Conservation (phyloP, 2,888 invertebrate species). For the Bhutanitis thaidina region DNA sequence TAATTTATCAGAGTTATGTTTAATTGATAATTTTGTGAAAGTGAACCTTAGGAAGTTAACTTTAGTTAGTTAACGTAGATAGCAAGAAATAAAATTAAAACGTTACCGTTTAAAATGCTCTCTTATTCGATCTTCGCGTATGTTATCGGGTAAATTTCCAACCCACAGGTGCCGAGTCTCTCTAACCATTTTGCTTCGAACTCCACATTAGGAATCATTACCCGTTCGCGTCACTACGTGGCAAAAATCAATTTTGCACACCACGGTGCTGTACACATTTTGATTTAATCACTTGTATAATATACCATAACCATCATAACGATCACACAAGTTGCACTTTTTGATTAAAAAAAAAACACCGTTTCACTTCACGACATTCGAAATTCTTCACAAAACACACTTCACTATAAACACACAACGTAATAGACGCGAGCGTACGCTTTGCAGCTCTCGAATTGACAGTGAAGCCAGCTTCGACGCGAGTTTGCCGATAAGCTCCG, state of each 20-base stretch:
- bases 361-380: conserved; percentile 76
- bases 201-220: conserved; percentile 93
- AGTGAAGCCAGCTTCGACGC: conserved; percentile 76
- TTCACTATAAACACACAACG: conserved; percentile 77
- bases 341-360: conserved; percentile 61
- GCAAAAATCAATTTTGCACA: conserved; percentile 80
- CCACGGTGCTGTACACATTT: conserved; percentile 76
- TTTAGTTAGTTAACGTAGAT: no score
- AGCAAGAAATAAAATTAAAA: conserved; percentile 17
- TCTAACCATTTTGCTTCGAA: conserved; percentile 99
- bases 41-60: no score
- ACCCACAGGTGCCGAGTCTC: conserved; percentile 99
- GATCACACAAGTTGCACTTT: conserved; percentile 63
- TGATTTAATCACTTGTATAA: conserved; percentile 63
- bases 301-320: conserved; percentile 62
- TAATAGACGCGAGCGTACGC: conserved; percentile 76
- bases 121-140: conserved; percentile 97
- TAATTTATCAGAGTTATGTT: no score
- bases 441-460: conserved; percentile 78
- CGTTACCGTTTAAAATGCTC: conserved; percentile 98
- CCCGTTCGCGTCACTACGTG: conserved; percentile 82
- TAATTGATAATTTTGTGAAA: no score
- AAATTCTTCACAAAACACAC: conserved; percentile 75
- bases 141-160: conserved; percentile 99
- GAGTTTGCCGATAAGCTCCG: conserved; percentile 80